Evolutionary conservation across 2,888 invertebrate genomes (phyloP), one percentile per base, ranked within the genome.

Genomic region (Machimus atricapillus): DNA sequence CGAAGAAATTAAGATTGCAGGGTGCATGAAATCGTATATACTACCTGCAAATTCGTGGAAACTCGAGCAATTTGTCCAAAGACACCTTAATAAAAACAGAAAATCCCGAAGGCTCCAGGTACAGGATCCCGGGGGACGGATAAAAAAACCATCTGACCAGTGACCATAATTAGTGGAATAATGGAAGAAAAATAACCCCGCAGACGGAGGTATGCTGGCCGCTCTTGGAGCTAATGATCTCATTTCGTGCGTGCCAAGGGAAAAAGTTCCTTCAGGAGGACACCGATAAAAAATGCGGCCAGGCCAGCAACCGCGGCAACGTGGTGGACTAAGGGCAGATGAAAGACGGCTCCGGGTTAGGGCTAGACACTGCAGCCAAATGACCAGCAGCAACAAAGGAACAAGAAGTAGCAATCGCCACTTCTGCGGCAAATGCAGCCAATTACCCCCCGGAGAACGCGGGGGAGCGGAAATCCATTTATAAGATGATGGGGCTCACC

Each of bases 151-250:
- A 23, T 76, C 66, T 82, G 56, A 66, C 82, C 82, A 82, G 19
- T 66, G 82, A 82, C 66, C 66, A 82, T 82, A 82, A 82, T 82
- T 82, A 82, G 82, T 82, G n/a, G n/a, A 82, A 82, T 82, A 82
- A 82, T 82, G 82, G 14, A 82, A 82, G 40, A 82, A 82, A 82
- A 82, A 82, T 82, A 82, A 82, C 56, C 82, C 78, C 23, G 37
- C 37, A n/a, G 37, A 74, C 40, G 4, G 43, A 74, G 40, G 66
- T 85, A 37, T 85, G 73, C 19, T 73, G 37, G n/a, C 66, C 40
- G 31, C 56, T 19, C 40, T 82, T 37, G 34, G 73, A 85, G 76
- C 76, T 85, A 85, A 85, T 85, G 85, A 85, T 85, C 74, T 76
- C 46, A 85, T 85, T 85, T 85, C 76, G 46, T 85, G 85, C 37